phyloP scores from a whole-genome alignment of 2,888 invertebrate genomes.

The Xylota sylvarum region DNA sequence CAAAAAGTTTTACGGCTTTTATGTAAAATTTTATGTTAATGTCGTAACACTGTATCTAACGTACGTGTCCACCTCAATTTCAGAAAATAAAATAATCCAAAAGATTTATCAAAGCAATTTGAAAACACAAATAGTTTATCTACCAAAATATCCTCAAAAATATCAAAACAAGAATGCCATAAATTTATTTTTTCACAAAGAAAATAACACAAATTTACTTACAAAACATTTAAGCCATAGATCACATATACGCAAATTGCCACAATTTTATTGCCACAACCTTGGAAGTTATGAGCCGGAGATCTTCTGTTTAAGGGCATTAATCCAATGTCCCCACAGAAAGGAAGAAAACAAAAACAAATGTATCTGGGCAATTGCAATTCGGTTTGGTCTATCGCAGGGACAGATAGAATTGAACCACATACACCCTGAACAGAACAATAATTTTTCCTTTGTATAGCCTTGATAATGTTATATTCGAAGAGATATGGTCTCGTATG shows the following conservation, averaged over 20 bases:
- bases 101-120: conserved; percentile 60
- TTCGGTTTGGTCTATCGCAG: conserved; percentile 17
- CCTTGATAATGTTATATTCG: conserved; percentile 49
- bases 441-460: conserved; percentile 18
- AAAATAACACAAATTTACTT: conserved; percentile 36
- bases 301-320: conserved; percentile 28
- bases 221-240: conserved; percentile 45
- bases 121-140: conserved; percentile 46
- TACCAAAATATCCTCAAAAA: conserved; percentile 19
- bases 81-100: conserved; percentile 39
- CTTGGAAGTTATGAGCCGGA: conserved; percentile 49
- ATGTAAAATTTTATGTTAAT: conserved; percentile 31
- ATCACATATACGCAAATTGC: conserved; percentile 64
- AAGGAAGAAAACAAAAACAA: background rate
- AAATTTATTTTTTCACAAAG: conserved; percentile 20
- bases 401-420: background rate
- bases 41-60: background rate
- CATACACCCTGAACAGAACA: conserved; percentile 6
- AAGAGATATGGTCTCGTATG: conserved; percentile 25
- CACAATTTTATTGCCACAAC: conserved; percentile 55
- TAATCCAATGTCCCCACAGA: conserved; percentile 24
- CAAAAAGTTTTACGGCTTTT: conserved; percentile 13
- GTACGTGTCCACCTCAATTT: conserved; percentile 40
- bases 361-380: conserved; percentile 48
- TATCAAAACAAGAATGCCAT: conserved; percentile 42